Evolutionary conservation across 2,113 vertebrate species (phyloP), one percentile per base, ranked within the genome.

Genomic region (Indicator maculatus): DNA sequence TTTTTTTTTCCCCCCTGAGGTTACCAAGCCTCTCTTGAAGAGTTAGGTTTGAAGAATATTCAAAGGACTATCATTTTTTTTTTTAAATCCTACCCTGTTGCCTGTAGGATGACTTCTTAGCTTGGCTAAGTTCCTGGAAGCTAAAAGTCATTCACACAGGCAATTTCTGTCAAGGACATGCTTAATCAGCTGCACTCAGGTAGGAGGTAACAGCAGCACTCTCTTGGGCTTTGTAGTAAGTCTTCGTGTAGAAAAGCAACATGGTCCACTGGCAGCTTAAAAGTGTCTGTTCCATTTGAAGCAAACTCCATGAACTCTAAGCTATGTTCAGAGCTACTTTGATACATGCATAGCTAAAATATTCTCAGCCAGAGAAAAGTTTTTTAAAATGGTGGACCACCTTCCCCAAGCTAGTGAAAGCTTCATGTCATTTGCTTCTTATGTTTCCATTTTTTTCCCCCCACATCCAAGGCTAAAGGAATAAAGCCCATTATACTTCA

Each of bases 171-270:
- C 91, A 96, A 95, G 88, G 83, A 93, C 76, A 21, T 90, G 50
- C 47, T 90, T 93, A 95, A 96, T 91, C 84, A 97, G 82, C 83
- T 93, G 45, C 90, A 91, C 95, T 97, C 79, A 20, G 82, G 76
- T 88, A 74, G 60, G 79, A 95, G 89, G 65, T 71, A 90, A 39
- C 69, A 95, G 94, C 88, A 80, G 73, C 20, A 8, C 71, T 93
- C 88, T 93, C 87, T 59, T 88, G 89, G 91, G 94, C 94, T 97
- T 97, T 95, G 95, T 96, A 96, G 84, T 93, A 78, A 95, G 36
- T 91, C 91, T 80, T 94, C 5, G 4, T 61, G 83, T 85, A 91
- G 96, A 93, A 80, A 95, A 97, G 95, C 83, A 96, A 90, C 76
- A 41, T 4, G 3, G 90, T 91, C 85, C 53, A 50, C 88, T 78